phyloP scores from a whole-genome alignment of 2,888 invertebrate genomes.

The Lamellibrachia satsuma region DNA sequence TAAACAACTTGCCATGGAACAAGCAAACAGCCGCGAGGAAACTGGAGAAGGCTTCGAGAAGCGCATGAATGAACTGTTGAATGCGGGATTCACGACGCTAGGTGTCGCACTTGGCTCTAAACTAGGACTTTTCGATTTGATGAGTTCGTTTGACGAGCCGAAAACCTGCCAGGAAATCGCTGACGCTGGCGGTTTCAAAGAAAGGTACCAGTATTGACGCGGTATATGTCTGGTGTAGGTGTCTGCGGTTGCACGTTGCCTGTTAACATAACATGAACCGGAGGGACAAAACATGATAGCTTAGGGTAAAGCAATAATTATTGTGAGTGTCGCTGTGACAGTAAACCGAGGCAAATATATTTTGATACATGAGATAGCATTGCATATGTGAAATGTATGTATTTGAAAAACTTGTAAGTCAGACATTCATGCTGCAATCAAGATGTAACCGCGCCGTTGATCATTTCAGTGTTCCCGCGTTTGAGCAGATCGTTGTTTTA shows the following conservation, averaged over 20 bases:
- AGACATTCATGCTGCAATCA: too few relatives aligned
- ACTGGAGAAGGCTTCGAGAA: background rate
- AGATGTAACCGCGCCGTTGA: too few relatives aligned
- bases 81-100: background rate
- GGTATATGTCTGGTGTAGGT: background rate
- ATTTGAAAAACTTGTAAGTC: background rate
- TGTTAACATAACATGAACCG: background rate
- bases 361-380: too few relatives aligned
- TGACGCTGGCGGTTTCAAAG: constrained; percentile 14
- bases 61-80: background rate
- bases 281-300: background rate
- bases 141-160: background rate
- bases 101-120: background rate
- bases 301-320: too few relatives aligned
- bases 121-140: constrained; percentile 25
- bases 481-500: too few relatives aligned
- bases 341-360: too few relatives aligned
- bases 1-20: background rate
- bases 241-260: background rate
- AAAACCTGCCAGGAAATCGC: constrained; percentile 14
- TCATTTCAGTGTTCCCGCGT: too few relatives aligned
- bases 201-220: background rate
- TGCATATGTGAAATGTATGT: background rate
- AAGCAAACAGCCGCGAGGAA: background rate
- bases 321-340: too few relatives aligned